Evolutionary conservation across 2,113 vertebrate species (phyloP), one percentile per base, ranked within the genome.

Genomic region (Prolemur simus): DNA sequence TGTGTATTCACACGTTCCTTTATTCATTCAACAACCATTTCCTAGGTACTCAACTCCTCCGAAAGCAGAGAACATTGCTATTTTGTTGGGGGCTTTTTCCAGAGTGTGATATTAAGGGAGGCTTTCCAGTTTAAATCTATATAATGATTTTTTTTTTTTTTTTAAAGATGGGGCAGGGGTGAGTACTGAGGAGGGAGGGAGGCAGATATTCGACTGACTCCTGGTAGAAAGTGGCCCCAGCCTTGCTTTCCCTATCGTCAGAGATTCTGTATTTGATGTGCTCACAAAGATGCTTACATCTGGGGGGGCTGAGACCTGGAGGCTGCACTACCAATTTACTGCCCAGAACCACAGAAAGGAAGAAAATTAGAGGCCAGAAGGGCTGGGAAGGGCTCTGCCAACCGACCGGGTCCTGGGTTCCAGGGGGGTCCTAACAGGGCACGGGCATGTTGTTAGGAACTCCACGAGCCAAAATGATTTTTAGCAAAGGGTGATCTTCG

Each of bases 241-340:
- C 39, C 66, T 60, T 92, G 82, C 68, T 49, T 95, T 97, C 84
- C 97, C 96, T 96, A 23, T 92, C 52, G 85, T 96, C 89, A 71
- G 54, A 92, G 88, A 89, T 64, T 37, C 77, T 14, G 6, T 93
- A 68, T 95, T 80, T 91, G 89, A 97, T 5, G 32, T 90, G 95
- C 63, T 97, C 96, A 93, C 94, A 96, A 95, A 89, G 96, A 93
- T 58, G 83, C 96, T 97, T 94, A 77, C 91, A 81, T 95, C 82
- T 96, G 96, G 91, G 94, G 97, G 96, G 91, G 92, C 66, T 96
- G 97, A 95, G 94, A 94, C 97, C 96, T 95, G 90, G 96, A 83
- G 54, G 87, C 93, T 89, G n/a, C 45, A 37, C 94, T 93, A 84
- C 93, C 97, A 96, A 97, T 98, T 97, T 97, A 97, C 93, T 97